phyloP scores from a whole-genome alignment of 2,113 vertebrate genomes.

The Leptobrachium ailaonicum region DNA sequence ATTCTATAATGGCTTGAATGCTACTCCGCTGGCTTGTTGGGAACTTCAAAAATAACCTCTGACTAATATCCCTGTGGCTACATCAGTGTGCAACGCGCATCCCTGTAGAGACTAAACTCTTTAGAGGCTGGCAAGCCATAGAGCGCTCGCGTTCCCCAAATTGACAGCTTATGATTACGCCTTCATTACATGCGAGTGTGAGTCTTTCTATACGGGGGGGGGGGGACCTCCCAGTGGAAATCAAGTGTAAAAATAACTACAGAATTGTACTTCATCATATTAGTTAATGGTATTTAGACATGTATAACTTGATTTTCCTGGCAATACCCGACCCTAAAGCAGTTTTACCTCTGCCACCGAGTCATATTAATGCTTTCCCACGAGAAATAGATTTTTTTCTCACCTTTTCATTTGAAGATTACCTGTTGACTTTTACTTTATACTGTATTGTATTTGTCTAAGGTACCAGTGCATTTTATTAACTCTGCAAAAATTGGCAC shows the following conservation, averaged over 20 bases:
- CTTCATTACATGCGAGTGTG: constrained; percentile 38
- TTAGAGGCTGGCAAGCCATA: constrained; percentile 33
- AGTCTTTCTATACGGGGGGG: constrained; percentile 19
- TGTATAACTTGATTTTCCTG: constrained; percentile 35
- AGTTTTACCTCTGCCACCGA: not conserved
- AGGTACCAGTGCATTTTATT: no score
- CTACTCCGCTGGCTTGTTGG: constrained; percentile 44
- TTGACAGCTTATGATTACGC: constrained; percentile 37
- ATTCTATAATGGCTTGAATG: constrained; percentile 56
- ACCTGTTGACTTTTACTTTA: no score
- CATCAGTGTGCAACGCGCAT: constrained; percentile 28
- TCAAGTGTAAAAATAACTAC: constrained; percentile 23
- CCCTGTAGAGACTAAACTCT: constrained; percentile 36
- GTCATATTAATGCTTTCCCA: not conserved
- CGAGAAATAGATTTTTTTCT: not conserved
- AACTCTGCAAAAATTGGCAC: no score
- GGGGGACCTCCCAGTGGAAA: constrained; percentile 12
- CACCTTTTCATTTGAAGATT: no score
- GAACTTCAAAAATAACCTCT: constrained; percentile 60
- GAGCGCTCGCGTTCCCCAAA: constrained; percentile 31
- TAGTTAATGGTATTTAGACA: constrained; percentile 31
- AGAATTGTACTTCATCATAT: not conserved
- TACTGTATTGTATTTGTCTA: no score
- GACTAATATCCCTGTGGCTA: constrained; percentile 53
- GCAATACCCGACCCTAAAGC: constrained; percentile 39